Conservation (phyloP, 2,113 vertebrate genomes). For the Coregonus clupeaformis region DNA sequence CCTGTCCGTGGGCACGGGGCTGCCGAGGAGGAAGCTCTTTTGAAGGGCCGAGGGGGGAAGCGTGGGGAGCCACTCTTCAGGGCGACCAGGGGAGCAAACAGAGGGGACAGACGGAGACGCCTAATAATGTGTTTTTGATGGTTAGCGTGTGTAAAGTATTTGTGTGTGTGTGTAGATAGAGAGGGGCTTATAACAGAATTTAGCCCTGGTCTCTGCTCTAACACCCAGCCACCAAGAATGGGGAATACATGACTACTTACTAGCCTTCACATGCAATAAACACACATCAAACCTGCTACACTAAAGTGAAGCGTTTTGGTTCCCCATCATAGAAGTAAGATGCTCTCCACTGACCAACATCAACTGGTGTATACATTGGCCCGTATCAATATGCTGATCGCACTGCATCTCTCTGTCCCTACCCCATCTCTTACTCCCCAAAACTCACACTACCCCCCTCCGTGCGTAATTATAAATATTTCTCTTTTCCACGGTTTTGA, state of each 20-base stretch:
- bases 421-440: not conserved
- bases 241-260: not conserved
- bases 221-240: not conserved
- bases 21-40: constrained; percentile 69
- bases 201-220: not conserved
- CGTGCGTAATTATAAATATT: too few relatives aligned
- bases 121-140: constrained; percentile 67
- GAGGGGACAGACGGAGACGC: constrained; percentile 69
- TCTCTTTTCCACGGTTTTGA: constrained; percentile 32
- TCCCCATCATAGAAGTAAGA: too few relatives aligned
- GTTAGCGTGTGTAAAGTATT: constrained; percentile 30
- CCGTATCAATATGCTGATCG: too few relatives aligned
- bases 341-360: too few relatives aligned
- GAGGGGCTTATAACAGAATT: not conserved
- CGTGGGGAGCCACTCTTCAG: constrained; percentile 42
- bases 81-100: constrained; percentile 51
- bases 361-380: too few relatives aligned
- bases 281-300: not conserved
- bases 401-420: constrained; percentile 7
- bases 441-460: not conserved
- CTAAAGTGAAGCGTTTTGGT: too few relatives aligned
- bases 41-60: constrained; percentile 45
- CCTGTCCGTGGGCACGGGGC: constrained; percentile 66
- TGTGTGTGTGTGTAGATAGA: not conserved
- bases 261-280: not conserved